Evolutionary conservation across 2,888 invertebrate genomes (phyloP).

Genomic region (Heteromurus nitidus): DNA sequence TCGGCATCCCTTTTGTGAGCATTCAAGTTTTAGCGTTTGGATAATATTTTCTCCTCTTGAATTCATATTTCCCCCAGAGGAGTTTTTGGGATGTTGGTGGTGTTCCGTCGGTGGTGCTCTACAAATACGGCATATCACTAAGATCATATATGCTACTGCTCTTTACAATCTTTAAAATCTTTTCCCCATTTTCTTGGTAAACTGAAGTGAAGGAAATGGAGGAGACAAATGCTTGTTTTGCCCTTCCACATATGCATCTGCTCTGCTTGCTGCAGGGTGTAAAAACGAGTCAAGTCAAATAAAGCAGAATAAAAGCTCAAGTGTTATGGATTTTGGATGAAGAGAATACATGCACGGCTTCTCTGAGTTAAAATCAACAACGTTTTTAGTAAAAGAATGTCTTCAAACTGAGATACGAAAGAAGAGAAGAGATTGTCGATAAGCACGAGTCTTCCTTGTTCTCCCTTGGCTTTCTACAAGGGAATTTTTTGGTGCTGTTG

Average conservation of each 20-base stretch:
- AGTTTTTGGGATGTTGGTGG: conserved; percentile 13
- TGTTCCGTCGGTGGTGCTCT: too few species aligned
- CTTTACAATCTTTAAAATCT: conserved; percentile 11
- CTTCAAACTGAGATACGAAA: background rate
- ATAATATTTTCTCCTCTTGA: background rate
- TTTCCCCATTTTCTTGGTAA: conserved; percentile 22
- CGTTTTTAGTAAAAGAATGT: background rate
- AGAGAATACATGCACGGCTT: background rate
- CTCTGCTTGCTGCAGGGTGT: conserved; percentile 17
- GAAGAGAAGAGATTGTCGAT: conserved; percentile 1
- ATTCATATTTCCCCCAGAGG: conserved; percentile 20
- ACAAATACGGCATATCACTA: too few species aligned
- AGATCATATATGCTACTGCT: conserved; percentile 26
- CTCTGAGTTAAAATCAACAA: background rate
- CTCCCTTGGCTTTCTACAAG: background rate
- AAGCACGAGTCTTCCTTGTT: conserved; percentile 18
- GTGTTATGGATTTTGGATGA: background rate
- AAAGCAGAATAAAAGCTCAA: conserved; percentile 26
- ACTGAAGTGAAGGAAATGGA: conserved; percentile 25
- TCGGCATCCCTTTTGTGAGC: conserved; percentile 15
- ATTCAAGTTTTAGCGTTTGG: background rate
- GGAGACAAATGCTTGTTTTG: conserved; percentile 4
- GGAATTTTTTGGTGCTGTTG: too few species aligned
- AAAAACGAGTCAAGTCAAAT: conserved; percentile 20
- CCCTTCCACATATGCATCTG: conserved; percentile 18